Percentiles rank a stretch among this genome's conserved stretches.
Conservation (phyloP, 2,797 vertebrate species). For the Gallinago nigripennis region DNA sequence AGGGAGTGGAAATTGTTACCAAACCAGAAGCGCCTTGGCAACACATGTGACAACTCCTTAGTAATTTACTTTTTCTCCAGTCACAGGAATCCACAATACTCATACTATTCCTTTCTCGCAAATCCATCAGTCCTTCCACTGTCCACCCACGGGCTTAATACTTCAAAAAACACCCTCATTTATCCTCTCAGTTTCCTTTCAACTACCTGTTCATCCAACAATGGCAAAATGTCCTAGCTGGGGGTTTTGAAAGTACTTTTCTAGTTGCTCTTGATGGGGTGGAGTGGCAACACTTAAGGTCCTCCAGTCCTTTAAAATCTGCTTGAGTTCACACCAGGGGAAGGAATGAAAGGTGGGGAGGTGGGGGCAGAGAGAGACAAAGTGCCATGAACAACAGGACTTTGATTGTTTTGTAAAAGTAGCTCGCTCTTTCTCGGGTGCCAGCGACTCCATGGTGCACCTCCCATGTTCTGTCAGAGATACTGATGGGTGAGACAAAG, state of each 20-base stretch:
- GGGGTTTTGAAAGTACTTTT: not conserved
- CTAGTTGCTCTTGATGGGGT: not conserved
- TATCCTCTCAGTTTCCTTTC: not conserved
- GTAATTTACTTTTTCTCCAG: slow-evolving; percentile 8
- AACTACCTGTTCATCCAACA: not conserved
- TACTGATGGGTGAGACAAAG: not conserved
- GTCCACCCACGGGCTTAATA: not conserved
- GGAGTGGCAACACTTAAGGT: not conserved
- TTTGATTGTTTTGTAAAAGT: not conserved
- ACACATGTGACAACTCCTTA: not conserved
- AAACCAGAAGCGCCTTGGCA: slow-evolving; percentile 13
- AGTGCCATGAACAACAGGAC: not conserved
- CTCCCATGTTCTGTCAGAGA: not conserved
- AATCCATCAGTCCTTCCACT: slow-evolving; percentile 5
- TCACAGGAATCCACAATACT: not conserved
- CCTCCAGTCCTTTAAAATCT: not conserved
- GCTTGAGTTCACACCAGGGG: not conserved
- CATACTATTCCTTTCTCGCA: not conserved
- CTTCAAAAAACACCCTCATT: not conserved
- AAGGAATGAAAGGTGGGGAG: not conserved
- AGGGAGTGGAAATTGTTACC: slow-evolving; percentile 17
- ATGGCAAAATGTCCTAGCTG: not conserved
- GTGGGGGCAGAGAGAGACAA: not conserved
- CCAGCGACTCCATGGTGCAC: not conserved
- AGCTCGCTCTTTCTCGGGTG: not conserved